These are phyloP conservation scores for Mantis religiosa DNA, from an alignment of 2,888 invertebrate species.

Conservation along the genomic window DNA sequence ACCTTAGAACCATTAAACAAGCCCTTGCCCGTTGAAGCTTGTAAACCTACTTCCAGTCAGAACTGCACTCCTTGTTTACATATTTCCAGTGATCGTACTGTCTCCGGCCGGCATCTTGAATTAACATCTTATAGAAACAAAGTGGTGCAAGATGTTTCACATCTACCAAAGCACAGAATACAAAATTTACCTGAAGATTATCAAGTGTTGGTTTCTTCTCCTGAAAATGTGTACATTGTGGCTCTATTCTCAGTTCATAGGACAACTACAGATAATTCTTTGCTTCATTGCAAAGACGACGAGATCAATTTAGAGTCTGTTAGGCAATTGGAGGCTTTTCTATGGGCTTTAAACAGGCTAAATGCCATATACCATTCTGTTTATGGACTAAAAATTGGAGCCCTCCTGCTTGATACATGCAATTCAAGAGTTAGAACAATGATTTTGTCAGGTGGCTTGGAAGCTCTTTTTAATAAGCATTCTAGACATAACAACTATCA, in stretches of 20 bases:
- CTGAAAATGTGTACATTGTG: conserved; percentile 23
- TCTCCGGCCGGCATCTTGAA: background rate
- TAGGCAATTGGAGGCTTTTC: conserved; percentile 44
- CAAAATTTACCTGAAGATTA: conserved; percentile 11
- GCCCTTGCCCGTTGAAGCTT: background rate
- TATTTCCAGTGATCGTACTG: background rate
- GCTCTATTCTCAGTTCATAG: conserved; percentile 23
- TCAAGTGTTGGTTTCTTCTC: conserved; percentile 14
- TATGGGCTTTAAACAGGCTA: conserved; percentile 43
- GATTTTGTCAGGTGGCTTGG: conserved; percentile 29
- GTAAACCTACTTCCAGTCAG: background rate
- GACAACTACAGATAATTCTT: conserved; percentile 15
- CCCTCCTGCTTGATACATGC: conserved; percentile 38
- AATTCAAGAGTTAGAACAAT: conserved; percentile 33
- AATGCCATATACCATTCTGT: conserved; percentile 33
- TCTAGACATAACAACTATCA: background rate
- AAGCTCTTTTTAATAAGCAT: background rate
- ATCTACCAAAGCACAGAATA: background rate
- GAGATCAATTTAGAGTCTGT: conserved; percentile 32
- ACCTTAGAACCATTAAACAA: background rate
- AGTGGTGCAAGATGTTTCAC: background rate
- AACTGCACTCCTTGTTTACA: background rate
- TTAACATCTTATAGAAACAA: background rate
- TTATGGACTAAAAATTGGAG: conserved; percentile 35
- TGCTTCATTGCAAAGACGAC: conserved; percentile 13